Evolutionary conservation across 2,797 vertebrate species (phyloP), one percentile per base, ranked within the genome.

Genomic region (Pagetopsis macropterus): DNA sequence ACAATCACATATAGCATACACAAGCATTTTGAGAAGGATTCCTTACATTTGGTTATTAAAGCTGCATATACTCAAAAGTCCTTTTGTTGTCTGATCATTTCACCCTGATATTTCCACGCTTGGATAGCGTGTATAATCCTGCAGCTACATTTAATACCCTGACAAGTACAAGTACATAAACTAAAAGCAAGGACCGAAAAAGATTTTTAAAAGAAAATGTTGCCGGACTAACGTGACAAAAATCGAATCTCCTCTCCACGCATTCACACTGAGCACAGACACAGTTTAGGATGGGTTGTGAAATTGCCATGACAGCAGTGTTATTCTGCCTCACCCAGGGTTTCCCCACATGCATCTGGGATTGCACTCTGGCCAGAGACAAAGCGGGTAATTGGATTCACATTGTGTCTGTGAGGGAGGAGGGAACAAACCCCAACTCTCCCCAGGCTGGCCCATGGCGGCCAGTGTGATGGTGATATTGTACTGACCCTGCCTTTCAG

Each of bases 401-500:
- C 86, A 82, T 85, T 89, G 77, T 84, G 79, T 82, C 66, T 86
- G 54, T 0, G 17, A 82, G 78, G 76, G 65, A 58, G 73, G 61
- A 13, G 52, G 60, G 78, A 79, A 70, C 66, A 83, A 71, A 75
- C 70, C 73, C 70, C 60, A 31, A 66, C 66, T 64, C 85, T 83
- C 86, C 77, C 55, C 67, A 63, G 87, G 80, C 86, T 70, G 84
- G 75, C 88, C 88, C 70, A 72, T 74, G 85, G 91, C 81, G 10
- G 79, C 68, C 68, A 63, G 81, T 72, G 69, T 82, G 85, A 85
- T 85, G 85, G 78, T 88, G 88, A 89, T 88, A 78, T 86, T 87
- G 88, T 81, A 66, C 78, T 91, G 89, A 91, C 90, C 92, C 88
- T 52, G 79, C 83, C 75, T 88, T 84, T 87, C 84, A 82, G 85